Conservation (phyloP, 2,113 vertebrate genomes). For the Cyanistes caeruleus region DNA sequence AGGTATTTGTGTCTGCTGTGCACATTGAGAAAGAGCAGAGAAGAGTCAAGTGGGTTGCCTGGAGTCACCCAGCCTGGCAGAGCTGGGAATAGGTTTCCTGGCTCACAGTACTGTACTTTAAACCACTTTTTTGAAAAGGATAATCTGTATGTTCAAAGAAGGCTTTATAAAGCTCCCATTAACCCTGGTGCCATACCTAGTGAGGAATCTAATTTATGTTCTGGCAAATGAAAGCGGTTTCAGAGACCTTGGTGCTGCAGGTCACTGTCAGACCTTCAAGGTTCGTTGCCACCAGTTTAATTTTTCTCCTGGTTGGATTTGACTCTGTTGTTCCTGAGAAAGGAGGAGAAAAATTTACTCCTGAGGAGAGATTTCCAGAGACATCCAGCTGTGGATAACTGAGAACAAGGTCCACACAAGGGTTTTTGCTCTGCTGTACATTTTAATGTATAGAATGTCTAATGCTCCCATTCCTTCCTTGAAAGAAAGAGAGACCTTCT, state of each 20-base stretch:
- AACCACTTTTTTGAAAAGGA: slow-evolving; percentile 46
- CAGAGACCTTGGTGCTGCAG: slow-evolving; percentile 42
- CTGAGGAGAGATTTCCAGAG: neutral
- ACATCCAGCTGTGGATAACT: neutral
- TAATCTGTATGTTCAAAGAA: slow-evolving; percentile 61
- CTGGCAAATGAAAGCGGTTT: slow-evolving; percentile 57
- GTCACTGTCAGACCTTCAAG: slow-evolving; percentile 67
- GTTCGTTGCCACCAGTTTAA: slow-evolving; percentile 58
- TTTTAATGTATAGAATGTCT: neutral
- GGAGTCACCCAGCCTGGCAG: slow-evolving; percentile 21
- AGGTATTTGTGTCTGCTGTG: slow-evolving; percentile 8
- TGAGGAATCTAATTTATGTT: slow-evolving; percentile 64
- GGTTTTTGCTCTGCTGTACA: neutral
- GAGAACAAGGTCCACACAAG: neutral
- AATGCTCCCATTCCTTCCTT: neutral
- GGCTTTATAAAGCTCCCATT: slow-evolving; percentile 60
- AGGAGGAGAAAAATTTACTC: neutral
- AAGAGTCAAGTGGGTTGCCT: neutral
- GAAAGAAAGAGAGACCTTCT: neutral
- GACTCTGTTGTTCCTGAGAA: neutral
- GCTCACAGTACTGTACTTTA: slow-evolving; percentile 40
- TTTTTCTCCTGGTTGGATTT: slow-evolving; percentile 36
- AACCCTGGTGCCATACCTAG: slow-evolving; percentile 31
- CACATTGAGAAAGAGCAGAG: neutral
- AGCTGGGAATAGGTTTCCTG: slow-evolving; percentile 30